phyloP scores from a whole-genome alignment of 2,797 vertebrate species.

The Apogon hyalosoma region DNA sequence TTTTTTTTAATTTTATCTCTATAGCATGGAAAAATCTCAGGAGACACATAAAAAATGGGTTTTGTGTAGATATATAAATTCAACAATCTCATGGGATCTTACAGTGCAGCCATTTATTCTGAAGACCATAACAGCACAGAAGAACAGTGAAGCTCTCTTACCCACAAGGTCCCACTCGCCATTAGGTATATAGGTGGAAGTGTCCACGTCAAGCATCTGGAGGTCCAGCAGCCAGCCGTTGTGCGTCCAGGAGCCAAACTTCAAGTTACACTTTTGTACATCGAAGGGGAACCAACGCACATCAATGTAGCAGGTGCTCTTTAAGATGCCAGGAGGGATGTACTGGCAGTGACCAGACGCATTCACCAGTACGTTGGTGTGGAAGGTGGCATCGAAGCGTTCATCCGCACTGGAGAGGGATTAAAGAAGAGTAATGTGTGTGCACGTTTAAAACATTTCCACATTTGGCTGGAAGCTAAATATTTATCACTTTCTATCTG shows the following conservation, averaged over 20 bases:
- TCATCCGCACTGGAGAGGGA: slow-evolving; percentile 87
- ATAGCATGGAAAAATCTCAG: not conserved
- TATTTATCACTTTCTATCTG: not conserved
- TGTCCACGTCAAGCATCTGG: slow-evolving; percentile 92
- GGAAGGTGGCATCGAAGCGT: slow-evolving; percentile 93
- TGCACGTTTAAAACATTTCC: not conserved
- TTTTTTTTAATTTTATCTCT: not conserved
- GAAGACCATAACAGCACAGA: not conserved
- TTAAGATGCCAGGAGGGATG: slow-evolving; percentile 89
- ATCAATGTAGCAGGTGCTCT: slow-evolving; percentile 93
- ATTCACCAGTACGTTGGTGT: slow-evolving; percentile 94
- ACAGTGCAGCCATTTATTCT: not conserved
- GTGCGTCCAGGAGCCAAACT: slow-evolving; percentile 95
- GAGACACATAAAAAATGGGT: not conserved
- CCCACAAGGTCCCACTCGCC: slow-evolving; percentile 96
- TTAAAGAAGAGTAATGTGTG: not conserved
- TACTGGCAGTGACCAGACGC: slow-evolving; percentile 92
- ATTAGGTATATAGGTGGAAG: slow-evolving; percentile 92
- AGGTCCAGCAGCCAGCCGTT: slow-evolving; percentile 93
- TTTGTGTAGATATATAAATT: slow-evolving; percentile 1
- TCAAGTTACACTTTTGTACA: slow-evolving; percentile 91
- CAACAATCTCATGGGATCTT: slow-evolving; percentile 1
- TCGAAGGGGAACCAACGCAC: slow-evolving; percentile 95
- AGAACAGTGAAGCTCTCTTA: slow-evolving; percentile 65
- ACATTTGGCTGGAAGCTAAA: not conserved